Conservation (phyloP, 1,140 invertebrate species). For the Platyscapa corneri region DNA sequence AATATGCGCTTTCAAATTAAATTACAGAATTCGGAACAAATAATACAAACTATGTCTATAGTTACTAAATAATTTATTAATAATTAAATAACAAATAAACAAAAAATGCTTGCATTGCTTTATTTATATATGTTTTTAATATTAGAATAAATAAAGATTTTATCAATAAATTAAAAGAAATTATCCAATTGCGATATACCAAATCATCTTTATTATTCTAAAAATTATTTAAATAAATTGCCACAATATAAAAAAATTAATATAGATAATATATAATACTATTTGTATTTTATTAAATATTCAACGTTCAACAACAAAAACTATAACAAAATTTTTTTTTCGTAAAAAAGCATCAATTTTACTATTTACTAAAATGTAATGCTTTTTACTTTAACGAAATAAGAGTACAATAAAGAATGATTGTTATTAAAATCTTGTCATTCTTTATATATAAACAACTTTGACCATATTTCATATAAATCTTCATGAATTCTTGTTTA, state of each 20-base stretch:
- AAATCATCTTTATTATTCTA: neutral
- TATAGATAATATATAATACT: neutral
- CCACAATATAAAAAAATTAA: neutral
- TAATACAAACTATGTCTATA: neutral
- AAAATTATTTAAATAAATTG: neutral
- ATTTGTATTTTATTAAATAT: neutral
- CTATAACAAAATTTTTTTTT: too few relatives aligned
- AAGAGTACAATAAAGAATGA: too few relatives aligned
- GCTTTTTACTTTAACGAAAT: too few relatives aligned
- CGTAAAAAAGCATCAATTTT: too few relatives aligned
- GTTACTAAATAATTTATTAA: neutral
- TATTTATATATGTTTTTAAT: neutral
- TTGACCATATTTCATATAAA: neutral
- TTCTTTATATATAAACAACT: too few relatives aligned
- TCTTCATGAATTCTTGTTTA: neutral
- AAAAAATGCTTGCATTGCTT: neutral
- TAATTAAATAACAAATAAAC: too few relatives aligned
- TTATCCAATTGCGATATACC: constrained; percentile 15
- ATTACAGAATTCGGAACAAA: neutral
- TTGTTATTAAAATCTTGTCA: too few relatives aligned
- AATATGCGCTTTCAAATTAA: neutral
- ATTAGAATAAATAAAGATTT: neutral
- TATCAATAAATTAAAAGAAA: neutral
- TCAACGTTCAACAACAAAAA: neutral
- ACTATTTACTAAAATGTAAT: too few relatives aligned